Evolutionary conservation across 2,113 vertebrate genomes (phyloP).

Genomic region (Mus pahari): DNA sequence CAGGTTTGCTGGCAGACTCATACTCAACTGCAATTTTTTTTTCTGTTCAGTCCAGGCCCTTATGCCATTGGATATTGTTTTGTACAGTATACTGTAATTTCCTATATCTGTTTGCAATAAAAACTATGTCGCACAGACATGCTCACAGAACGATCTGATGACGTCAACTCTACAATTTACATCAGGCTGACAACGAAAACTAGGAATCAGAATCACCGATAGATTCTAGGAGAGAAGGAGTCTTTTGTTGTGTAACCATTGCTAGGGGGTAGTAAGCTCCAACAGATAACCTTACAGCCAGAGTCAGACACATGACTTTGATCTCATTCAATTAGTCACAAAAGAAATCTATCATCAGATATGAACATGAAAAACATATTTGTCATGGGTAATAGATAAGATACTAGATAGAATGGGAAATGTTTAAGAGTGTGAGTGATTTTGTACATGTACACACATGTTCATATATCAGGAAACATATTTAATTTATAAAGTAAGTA

Average conservation of each 20-base stretch:
- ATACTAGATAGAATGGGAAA: neutral
- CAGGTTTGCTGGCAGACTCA: neutral
- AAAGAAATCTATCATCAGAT: neutral
- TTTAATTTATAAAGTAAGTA: neutral
- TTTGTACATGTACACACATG: neutral
- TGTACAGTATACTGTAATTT: neutral
- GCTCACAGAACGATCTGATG: neutral
- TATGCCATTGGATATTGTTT: neutral
- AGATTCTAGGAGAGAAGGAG: neutral
- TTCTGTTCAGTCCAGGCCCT: neutral
- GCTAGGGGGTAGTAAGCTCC: neutral
- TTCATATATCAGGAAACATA: neutral
- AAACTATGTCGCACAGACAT: neutral
- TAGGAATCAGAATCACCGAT: neutral
- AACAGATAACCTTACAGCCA: neutral
- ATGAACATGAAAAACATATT: neutral
- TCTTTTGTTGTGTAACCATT: neutral
- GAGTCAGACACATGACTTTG: no score
- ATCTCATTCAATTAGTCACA: no score
- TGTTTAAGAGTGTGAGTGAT: no score
- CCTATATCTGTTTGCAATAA: neutral
- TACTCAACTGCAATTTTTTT: neutral
- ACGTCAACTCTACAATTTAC: neutral
- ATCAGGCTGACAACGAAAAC: neutral
- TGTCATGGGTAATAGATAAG: neutral